Evolutionary conservation across 2,888 invertebrate species (phyloP), one percentile per base, ranked within the genome.

Genomic region (Orchestes rusci): DNA sequence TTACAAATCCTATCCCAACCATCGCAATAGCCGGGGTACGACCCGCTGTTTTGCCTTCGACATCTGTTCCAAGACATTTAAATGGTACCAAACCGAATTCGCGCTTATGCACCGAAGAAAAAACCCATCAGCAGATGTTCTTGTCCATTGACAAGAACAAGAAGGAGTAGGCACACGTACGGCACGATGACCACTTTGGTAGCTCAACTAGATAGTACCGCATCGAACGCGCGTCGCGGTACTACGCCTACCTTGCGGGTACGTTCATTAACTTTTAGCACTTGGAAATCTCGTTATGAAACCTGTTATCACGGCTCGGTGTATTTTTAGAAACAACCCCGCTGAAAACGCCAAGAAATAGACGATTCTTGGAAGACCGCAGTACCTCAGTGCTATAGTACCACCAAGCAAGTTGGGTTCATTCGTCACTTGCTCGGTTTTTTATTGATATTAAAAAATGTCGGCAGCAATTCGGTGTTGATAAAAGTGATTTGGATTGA

Each of bases 211-310:
- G 27, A 28, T 37, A 32, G 35, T 43, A 29, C 30, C 37, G 43
- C 43, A 37, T 31, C 16, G 30, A 43, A 39, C 39, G 16, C 39
- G 31, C 16, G 41, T 39, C 39, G 52, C 39, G n/a, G n/a, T n/a
- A n/a, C 45, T 49, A 51, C 51, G 46, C 50, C 53, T 55, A 56
- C 55, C 54, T 57, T 57, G 52, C 53, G 46, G 36, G 46, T 39
- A 43, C 53, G 55, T 54, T 56, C 56, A 55, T 59, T 56, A 58
- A 53, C 53, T 48, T 53, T 50, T 52, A 43, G 55, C 59, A 60
- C 65, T 63, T 61, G 65, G 62, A 63, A 62, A 62, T 66, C 67
- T 64, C 60, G 67, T 67, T 63, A 62, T 58, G 50, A 39, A 50
- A 66, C 67, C 63, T 64, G 67, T 66, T 65, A 57, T 57, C 48